Evolutionary conservation across 2,797 vertebrate genomes (phyloP).

Genomic region (Euphonia xanthogaster): DNA sequence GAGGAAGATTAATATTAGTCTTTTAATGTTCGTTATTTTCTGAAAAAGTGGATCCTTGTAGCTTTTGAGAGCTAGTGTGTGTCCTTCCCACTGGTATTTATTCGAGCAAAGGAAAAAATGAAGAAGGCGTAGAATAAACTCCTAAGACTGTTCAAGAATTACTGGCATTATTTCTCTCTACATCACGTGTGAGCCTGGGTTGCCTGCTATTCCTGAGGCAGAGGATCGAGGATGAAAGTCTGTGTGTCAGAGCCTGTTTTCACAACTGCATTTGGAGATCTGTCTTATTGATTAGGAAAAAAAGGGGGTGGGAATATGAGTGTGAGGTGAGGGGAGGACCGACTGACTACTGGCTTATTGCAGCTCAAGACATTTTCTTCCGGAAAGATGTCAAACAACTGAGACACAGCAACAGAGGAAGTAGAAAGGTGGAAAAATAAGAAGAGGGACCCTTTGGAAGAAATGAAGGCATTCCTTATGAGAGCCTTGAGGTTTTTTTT

Average conservation of each 20-base stretch:
- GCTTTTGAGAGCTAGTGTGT: slow-evolving; percentile 14
- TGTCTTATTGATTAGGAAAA: slow-evolving; percentile 77
- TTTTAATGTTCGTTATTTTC: slow-evolving; percentile 26
- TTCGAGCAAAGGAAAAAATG: slow-evolving; percentile 35
- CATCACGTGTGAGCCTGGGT: slow-evolving; percentile 71
- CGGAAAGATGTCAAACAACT: slow-evolving; percentile 78
- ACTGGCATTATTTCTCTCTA: slow-evolving; percentile 70
- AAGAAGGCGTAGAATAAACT: slow-evolving; percentile 71
- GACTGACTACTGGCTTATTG: slow-evolving; percentile 71
- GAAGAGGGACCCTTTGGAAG: slow-evolving; percentile 68
- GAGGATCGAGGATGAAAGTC: slow-evolving; percentile 69
- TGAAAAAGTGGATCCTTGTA: slow-evolving; percentile 31
- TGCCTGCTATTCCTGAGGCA: slow-evolving; percentile 74
- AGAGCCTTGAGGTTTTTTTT: slow-evolving; percentile 57
- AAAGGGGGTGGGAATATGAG: slow-evolving; percentile 75
- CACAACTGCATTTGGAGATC: slow-evolving; percentile 77
- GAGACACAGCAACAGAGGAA: slow-evolving; percentile 74
- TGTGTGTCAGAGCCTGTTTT: slow-evolving; percentile 74
- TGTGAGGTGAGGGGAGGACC: slow-evolving; percentile 73
- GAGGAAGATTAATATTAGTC: slow-evolving; percentile 60
- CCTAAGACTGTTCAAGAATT: slow-evolving; percentile 70
- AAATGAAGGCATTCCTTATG: slow-evolving; percentile 72
- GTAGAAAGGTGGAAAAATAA: slow-evolving; percentile 76
- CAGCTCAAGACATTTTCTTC: slow-evolving; percentile 75
- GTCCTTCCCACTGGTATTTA: slow-evolving; percentile 64